Conservation (phyloP, 2,113 vertebrate species). For the Lampris incognitus region DNA sequence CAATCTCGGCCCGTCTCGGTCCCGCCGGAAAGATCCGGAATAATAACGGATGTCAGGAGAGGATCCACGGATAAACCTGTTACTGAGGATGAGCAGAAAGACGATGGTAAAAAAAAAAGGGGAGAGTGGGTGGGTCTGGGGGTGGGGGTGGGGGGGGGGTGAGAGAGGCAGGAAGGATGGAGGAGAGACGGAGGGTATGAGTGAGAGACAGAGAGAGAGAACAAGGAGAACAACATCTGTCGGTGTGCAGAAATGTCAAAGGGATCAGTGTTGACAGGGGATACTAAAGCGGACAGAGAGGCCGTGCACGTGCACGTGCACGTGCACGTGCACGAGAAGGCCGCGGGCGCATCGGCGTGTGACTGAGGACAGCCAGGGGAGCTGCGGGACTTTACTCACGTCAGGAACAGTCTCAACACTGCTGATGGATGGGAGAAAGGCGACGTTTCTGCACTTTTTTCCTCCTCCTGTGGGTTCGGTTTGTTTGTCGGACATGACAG, state of each 20-base stretch:
- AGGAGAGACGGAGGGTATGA: neutral
- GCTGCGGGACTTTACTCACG: constrained; percentile 25
- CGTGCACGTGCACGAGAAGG: no score
- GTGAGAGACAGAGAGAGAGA: neutral
- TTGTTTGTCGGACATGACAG: constrained; percentile 43
- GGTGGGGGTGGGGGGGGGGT: neutral
- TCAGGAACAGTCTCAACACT: constrained; percentile 29
- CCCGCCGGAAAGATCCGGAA: constrained; percentile 68
- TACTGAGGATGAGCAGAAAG: constrained; percentile 39
- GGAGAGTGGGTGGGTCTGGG: neutral
- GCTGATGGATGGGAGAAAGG: constrained; percentile 32
- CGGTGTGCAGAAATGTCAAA: constrained; percentile 4
- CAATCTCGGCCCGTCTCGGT: constrained; percentile 58
- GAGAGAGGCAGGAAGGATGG: neutral
- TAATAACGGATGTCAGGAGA: constrained; percentile 75
- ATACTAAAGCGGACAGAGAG: neutral
- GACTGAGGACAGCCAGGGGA: constrained; percentile 21
- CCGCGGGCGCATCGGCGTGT: neutral
- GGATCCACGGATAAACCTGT: constrained; percentile 69
- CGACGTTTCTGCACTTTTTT: constrained; percentile 37
- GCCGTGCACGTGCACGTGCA: neutral
- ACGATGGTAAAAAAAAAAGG: constrained; percentile 27
- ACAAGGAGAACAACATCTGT: neutral
- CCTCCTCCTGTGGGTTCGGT: constrained; percentile 8
- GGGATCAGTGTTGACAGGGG: neutral